A percentile compares a stretch with the other conserved stretches of the same genome.
Conservation (phyloP, 1,140 invertebrate species). For the Conus betulinus region DNA sequence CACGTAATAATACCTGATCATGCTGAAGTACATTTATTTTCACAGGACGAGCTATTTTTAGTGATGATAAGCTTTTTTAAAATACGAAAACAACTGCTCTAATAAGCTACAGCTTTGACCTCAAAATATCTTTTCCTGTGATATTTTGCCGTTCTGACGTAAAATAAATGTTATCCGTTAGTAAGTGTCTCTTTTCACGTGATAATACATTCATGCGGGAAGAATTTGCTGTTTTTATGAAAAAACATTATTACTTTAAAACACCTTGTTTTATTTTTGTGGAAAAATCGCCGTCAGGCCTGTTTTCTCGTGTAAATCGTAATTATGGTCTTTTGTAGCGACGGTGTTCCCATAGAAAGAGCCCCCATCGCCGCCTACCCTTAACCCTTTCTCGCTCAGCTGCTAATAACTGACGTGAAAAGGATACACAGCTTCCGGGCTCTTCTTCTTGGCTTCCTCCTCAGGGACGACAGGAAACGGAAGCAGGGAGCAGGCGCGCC, state of each 20-base stretch:
- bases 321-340: no score
- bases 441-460: not conserved
- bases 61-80: no score
- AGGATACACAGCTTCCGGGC: slow-evolving; percentile 15
- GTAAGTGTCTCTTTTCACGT: no score
- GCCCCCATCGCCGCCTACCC: not conserved
- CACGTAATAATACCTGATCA: no score
- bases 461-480: slow-evolving; percentile 17
- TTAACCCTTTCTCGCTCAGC: not conserved
- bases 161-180: no score
- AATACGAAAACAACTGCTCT: no score
- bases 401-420: slow-evolving; percentile 26
- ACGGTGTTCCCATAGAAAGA: not conserved
- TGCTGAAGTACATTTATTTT: no score
- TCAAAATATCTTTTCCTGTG: no score
- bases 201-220: no score
- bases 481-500: slow-evolving; percentile 14
- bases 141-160: no score
- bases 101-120: no score
- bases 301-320: not conserved
- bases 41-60: no score
- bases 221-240: not conserved
- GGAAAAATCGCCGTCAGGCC: not conserved
- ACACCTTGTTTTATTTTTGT: not conserved
- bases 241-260: not conserved